These are phyloP conservation scores for Poeciliopsis prolifica DNA, from an alignment of 2,113 vertebrate genomes.

Conservation along the genomic window DNA sequence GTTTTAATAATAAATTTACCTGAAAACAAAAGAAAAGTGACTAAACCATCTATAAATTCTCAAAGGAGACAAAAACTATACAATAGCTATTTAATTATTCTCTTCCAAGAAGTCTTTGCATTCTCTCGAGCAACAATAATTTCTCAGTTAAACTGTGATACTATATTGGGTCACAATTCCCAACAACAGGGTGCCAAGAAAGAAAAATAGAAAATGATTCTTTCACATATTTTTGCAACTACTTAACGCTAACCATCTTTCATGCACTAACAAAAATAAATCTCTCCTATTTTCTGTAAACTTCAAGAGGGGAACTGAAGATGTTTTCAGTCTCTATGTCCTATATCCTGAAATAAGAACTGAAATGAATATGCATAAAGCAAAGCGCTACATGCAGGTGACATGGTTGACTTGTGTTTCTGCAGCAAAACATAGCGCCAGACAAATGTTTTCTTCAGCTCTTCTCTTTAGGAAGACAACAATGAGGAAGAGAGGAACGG, in stretches of 20 bases:
- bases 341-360: slow-evolving; percentile 59
- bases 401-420: slow-evolving; percentile 78
- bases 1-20: too few species aligned
- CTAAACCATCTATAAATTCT: too few species aligned
- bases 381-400: slow-evolving; percentile 70
- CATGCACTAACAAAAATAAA: slow-evolving; percentile 44
- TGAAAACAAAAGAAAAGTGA: too few species aligned
- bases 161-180: slow-evolving; percentile 2
- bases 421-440: slow-evolving; percentile 69
- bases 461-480: slow-evolving; percentile 46
- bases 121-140: neutral
- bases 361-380: slow-evolving; percentile 81
- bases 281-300: slow-evolving; percentile 50
- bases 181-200: slow-evolving; percentile 12
- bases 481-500: slow-evolving; percentile 46
- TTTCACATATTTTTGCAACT: slow-evolving; percentile 4
- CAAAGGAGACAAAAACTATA: neutral
- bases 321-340: slow-evolving; percentile 55
- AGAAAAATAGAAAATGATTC: neutral
- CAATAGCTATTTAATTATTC: neutral
- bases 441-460: slow-evolving; percentile 60
- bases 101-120: neutral
- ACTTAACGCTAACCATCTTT: slow-evolving; percentile 31
- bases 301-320: slow-evolving; percentile 55
- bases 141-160: neutral